These are phyloP conservation scores for Tholera decimalis DNA, from an alignment of 2,888 invertebrate genomes.

Conservation along the genomic window DNA sequence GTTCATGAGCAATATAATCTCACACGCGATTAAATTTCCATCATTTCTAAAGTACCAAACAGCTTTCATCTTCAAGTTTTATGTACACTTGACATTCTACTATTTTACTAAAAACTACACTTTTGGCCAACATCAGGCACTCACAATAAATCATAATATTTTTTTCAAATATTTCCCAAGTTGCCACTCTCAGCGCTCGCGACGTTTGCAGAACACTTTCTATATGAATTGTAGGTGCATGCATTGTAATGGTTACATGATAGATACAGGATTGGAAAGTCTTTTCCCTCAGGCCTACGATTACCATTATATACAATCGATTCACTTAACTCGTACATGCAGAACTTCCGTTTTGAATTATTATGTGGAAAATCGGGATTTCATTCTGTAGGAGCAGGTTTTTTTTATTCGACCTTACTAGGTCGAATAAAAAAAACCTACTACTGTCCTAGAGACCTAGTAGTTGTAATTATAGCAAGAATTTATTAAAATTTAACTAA, in stretches of 20 bases:
- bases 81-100: neutral
- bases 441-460: too few relatives aligned
- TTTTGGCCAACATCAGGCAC: neutral
- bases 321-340: slow-evolving; percentile 72
- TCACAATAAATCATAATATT: neutral
- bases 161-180: slow-evolving; percentile 29
- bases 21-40: neutral
- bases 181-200: slow-evolving; percentile 53
- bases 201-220: slow-evolving; percentile 83
- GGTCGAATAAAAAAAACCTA: too few relatives aligned
- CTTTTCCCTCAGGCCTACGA: slow-evolving; percentile 75
- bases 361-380: slow-evolving; percentile 46
- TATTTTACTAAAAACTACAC: neutral
- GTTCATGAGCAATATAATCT: neutral
- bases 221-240: slow-evolving; percentile 89
- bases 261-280: slow-evolving; percentile 85
- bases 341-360: slow-evolving; percentile 60
- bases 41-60: too few relatives aligned
- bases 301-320: slow-evolving; percentile 80
- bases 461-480: too few relatives aligned
- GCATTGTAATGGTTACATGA: slow-evolving; percentile 87
- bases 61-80: neutral
- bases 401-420: slow-evolving; percentile 16
- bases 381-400: slow-evolving; percentile 7
- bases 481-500: too few relatives aligned